phyloP scores from a whole-genome alignment of 2,113 vertebrate genomes.

The Hystrix cristata region DNA sequence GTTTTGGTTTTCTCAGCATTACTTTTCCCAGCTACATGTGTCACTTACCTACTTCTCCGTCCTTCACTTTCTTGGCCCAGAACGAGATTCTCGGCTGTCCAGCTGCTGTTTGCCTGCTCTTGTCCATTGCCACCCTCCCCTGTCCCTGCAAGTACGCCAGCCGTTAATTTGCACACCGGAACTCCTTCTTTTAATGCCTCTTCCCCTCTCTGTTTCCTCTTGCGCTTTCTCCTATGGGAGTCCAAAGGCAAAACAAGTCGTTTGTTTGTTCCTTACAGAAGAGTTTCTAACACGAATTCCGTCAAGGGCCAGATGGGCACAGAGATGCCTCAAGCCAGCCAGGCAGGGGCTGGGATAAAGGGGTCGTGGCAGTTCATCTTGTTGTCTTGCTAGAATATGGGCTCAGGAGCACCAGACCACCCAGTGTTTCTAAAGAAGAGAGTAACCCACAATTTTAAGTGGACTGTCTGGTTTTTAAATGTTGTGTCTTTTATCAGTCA shows the following conservation, averaged over 20 bases:
- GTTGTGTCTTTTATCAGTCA: background rate
- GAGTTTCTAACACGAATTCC: background rate
- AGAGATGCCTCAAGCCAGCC: background rate
- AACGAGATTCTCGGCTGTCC: background rate
- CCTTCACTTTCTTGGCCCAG: constrained; percentile 36
- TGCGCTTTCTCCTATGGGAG: constrained; percentile 24
- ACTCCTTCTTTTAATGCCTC: background rate
- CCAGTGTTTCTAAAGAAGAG: background rate
- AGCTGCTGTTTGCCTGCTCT: background rate
- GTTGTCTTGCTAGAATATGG: background rate
- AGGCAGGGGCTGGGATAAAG: background rate
- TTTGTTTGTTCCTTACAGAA: constrained; percentile 8
- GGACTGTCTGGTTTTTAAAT: background rate
- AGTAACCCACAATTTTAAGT: background rate
- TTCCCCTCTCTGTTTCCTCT: constrained; percentile 27
- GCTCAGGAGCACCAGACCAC: background rate
- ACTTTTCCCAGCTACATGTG: background rate
- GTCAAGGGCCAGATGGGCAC: background rate
- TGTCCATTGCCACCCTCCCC: background rate
- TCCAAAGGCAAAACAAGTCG: constrained; percentile 42
- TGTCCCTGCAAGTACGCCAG: background rate
- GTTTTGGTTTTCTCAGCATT: background rate
- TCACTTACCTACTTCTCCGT: constrained; percentile 1
- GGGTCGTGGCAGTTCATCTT: background rate
- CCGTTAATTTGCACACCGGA: constrained; percentile 43